Conservation (phyloP, 1,140 invertebrate genomes). For the Mylabris phalerata region DNA sequence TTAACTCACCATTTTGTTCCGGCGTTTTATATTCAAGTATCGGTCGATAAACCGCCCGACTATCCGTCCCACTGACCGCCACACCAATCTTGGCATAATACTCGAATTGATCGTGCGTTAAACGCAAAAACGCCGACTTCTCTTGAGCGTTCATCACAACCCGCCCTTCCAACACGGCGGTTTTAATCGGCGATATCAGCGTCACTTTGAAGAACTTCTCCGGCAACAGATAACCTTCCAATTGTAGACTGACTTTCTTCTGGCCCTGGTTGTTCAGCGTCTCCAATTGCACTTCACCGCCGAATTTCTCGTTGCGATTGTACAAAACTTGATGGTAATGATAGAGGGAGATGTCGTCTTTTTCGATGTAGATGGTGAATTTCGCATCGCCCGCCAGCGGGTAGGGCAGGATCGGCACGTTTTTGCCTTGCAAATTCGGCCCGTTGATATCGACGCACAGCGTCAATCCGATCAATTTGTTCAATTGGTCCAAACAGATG, state of each 20-base stretch:
- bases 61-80: conserved; percentile 47
- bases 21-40: conserved; percentile 61
- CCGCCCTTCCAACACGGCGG: conserved; percentile 45
- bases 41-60: conserved; percentile 54
- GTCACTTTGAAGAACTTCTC: conserved; percentile 49
- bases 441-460: conserved; percentile 57
- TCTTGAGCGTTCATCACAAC: conserved; percentile 51
- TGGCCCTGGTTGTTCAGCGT: conserved; percentile 59
- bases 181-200: conserved; percentile 52
- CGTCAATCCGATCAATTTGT: conserved; percentile 56
- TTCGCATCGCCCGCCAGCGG: conserved; percentile 58
- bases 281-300: conserved; percentile 58
- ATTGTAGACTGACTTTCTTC: conserved; percentile 49
- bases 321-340: conserved; percentile 48
- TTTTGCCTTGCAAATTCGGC: conserved; percentile 45
- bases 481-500: conserved; percentile 66
- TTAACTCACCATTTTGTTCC: conserved; percentile 42
- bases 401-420: conserved; percentile 48
- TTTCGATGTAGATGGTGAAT: conserved; percentile 52
- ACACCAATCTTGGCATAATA: conserved; percentile 58
- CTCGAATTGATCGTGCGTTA: conserved; percentile 51
- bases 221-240: conserved; percentile 45
- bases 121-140: conserved; percentile 46
- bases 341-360: conserved; percentile 58
- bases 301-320: conserved; percentile 8